Evolutionary conservation across 2,888 invertebrate genomes (phyloP).

Genomic region (Hipparchia semele): DNA sequence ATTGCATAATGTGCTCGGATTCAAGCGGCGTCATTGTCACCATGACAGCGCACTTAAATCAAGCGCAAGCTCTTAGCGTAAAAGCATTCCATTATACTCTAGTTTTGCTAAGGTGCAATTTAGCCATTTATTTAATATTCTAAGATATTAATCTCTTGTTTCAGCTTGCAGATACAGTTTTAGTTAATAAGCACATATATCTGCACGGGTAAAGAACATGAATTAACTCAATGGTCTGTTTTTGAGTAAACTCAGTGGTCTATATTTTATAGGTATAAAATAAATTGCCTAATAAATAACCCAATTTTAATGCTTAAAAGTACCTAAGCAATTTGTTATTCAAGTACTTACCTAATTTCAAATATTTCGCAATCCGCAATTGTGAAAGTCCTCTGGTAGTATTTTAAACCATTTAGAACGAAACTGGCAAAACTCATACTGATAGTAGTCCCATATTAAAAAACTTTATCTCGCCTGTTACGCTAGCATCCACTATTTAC

Average conservation of each 20-base stretch:
- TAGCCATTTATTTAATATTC: conserved; percentile 11
- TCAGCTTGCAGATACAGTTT: too few relatives aligned
- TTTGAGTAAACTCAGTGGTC: too few relatives aligned
- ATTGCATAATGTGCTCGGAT: conserved; percentile 34
- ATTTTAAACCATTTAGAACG: not conserved
- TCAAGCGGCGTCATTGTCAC: conserved; percentile 31
- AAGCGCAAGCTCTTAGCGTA: conserved; percentile 35
- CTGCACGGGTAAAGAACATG: too few relatives aligned
- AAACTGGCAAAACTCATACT: conserved; percentile 16
- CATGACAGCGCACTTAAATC: conserved; percentile 34
- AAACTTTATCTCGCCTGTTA: conserved; percentile 30
- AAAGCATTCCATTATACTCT: conserved; percentile 34
- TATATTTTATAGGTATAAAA: too few relatives aligned
- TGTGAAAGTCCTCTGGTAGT: not conserved
- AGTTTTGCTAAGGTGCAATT: conserved; percentile 30
- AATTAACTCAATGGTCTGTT: too few relatives aligned
- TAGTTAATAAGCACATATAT: too few relatives aligned
- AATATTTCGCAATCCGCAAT: not conserved
- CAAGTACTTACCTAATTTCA: too few relatives aligned
- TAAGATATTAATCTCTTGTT: not conserved
- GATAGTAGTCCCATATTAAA: conserved; percentile 28
- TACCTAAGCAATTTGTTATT: not conserved
- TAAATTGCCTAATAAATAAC: not conserved
- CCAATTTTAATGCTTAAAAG: not conserved
- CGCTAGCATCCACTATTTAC: conserved; percentile 24